Evolutionary conservation across 2,888 invertebrate species (phyloP), one percentile per base, ranked within the genome.

Genomic region (Parascotia fuliginaria): DNA sequence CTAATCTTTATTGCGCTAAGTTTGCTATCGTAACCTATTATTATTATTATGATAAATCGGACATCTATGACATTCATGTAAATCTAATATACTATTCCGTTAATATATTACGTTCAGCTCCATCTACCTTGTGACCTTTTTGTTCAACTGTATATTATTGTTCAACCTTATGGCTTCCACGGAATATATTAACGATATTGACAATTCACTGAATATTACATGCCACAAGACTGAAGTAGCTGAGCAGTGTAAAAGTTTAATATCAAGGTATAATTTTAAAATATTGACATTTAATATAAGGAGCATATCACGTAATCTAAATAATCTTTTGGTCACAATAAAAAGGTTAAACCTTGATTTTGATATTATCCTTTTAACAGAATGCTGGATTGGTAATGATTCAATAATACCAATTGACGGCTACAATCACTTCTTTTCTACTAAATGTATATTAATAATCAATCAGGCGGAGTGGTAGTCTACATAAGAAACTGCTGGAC

Each of bases 331-430:
- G 1, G 31, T 44, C 2, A 29, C 37, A 5, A 1, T 32, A 9
- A 31, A 37, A 6, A 28, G 37, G 7, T 5, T 22, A 1, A 22
- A 36, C 9, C n/a, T 43, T 3, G 0, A 14, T 0, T 43, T 29
- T 7, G 43, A 43, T 3, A 15, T 43, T 1, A 41, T 41, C 28
- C 0, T 41, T 5, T 24, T 42, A 0, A 42, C 42, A 14, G 42
- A 42, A 11, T 42, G 42, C 12, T 42, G 42, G 42, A 1, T 42
- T 15, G 13, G n/a, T 1, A 11, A 4, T 42, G 15, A 15, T 0
- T 1, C 33, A 14, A n/a, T 34, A 2, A 15, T 24, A 11, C 27
- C 27, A 9, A 27, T 42, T 3, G 27, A 33, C 5, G 27, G 27
- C 3, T 42, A 42, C 15, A 24, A 3, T 7, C 1, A 4, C 4